phyloP scores from a whole-genome alignment of 2,888 invertebrate genomes.

The Norana najaformis region DNA sequence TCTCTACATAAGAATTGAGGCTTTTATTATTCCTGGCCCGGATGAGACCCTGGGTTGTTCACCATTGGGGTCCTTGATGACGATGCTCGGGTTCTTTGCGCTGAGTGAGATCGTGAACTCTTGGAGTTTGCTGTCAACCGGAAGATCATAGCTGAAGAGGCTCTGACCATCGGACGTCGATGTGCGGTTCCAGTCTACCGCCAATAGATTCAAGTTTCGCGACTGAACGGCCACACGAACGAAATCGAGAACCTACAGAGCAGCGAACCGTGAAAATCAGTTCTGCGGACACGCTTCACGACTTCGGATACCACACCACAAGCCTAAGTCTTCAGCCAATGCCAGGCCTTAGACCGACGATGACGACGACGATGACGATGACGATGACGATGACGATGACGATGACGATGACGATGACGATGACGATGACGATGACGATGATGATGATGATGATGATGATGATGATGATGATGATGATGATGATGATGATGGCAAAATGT shows the following conservation, averaged over 20 bases:
- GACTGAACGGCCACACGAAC: slow-evolving; percentile 71
- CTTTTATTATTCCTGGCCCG: too few relatives aligned
- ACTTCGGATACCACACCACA: neutral
- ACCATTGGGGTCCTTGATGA: slow-evolving; percentile 66
- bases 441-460: too few relatives aligned
- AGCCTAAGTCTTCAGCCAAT: too few relatives aligned
- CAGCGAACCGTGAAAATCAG: neutral
- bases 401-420: too few relatives aligned
- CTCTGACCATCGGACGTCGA: slow-evolving; percentile 40
- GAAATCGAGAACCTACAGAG: slow-evolving; percentile 64
- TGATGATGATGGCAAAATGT: too few relatives aligned
- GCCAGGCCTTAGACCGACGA: too few relatives aligned
- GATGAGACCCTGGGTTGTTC: too few relatives aligned
- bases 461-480: too few relatives aligned
- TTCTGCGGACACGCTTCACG: neutral
- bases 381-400: too few relatives aligned
- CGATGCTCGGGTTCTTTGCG: slow-evolving; percentile 71
- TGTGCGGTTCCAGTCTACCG: slow-evolving; percentile 64
- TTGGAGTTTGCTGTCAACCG: slow-evolving; percentile 71
- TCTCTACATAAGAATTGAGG: too few relatives aligned
- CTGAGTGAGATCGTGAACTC: slow-evolving; percentile 75
- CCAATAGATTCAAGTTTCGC: slow-evolving; percentile 71
- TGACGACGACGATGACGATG: too few relatives aligned
- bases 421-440: too few relatives aligned
- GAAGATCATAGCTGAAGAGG: slow-evolving; percentile 60